These are phyloP conservation scores for Epistrophe eligans DNA, from an alignment of 2,888 invertebrate species.

Conservation along the genomic window DNA sequence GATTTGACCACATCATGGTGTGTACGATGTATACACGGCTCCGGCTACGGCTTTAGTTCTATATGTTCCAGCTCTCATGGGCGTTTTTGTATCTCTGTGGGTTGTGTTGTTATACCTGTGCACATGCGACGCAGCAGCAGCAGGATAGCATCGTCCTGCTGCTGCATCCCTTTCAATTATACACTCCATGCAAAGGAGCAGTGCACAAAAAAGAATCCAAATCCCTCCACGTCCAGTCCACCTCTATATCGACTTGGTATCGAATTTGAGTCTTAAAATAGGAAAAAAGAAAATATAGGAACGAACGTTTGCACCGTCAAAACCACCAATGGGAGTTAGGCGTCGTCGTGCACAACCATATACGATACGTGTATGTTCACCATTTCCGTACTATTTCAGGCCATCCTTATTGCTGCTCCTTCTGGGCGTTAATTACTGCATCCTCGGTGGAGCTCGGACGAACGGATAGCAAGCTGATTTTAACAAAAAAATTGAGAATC, in stretches of 20 bases:
- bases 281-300: slow-evolving; percentile 19
- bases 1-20: slow-evolving; percentile 75
- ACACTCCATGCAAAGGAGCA: slow-evolving; percentile 66
- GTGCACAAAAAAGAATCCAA: slow-evolving; percentile 41
- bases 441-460: slow-evolving; percentile 41
- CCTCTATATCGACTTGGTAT: slow-evolving; percentile 59
- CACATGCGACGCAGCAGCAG: slow-evolving; percentile 70
- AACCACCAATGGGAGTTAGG: slow-evolving; percentile 75
- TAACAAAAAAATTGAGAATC: slow-evolving; percentile 38
- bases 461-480: slow-evolving; percentile 22
- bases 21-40: slow-evolving; percentile 66
- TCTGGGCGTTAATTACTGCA: slow-evolving; percentile 76
- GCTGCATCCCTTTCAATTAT: slow-evolving; percentile 74
- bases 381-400: slow-evolving; percentile 65
- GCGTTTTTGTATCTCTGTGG: slow-evolving; percentile 59
- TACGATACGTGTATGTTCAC: slow-evolving; percentile 47
- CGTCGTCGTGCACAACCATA: slow-evolving; percentile 42
- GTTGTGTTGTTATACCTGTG: slow-evolving; percentile 58
- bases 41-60: not conserved
- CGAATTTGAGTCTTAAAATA: slow-evolving; percentile 57
- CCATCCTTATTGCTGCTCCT: slow-evolving; percentile 64
- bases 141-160: slow-evolving; percentile 41
- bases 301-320: slow-evolving; percentile 64
- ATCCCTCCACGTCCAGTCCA: slow-evolving; percentile 45
- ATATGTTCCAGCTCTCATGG: slow-evolving; percentile 49